A percentile compares a stretch with the other conserved stretches of the same genome.
phyloP scores from a whole-genome alignment of 2,797 vertebrate species.

The Amniataba percoides region DNA sequence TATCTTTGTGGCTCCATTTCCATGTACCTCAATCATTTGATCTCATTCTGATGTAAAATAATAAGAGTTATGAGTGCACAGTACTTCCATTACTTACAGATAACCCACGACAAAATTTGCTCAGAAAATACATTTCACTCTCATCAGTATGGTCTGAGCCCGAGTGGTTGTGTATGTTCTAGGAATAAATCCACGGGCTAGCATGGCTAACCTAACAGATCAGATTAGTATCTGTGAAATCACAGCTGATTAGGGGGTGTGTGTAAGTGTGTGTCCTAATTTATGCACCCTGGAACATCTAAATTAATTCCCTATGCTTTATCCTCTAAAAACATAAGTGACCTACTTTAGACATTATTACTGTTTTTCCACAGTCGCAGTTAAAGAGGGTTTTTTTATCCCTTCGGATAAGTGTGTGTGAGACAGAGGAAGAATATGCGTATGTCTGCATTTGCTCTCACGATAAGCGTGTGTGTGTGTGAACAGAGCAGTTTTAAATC shows the following conservation, averaged over 20 bases:
- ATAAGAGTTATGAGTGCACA: slow-evolving; percentile 20
- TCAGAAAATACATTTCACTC: not conserved
- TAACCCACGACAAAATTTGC: slow-evolving; percentile 13
- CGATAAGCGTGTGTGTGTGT: slow-evolving; percentile 20
- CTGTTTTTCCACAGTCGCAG: slow-evolving; percentile 55
- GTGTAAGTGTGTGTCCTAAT: slow-evolving; percentile 63
- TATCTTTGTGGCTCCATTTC: slow-evolving; percentile 31
- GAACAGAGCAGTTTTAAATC: slow-evolving; percentile 58
- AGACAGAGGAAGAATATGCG: not conserved
- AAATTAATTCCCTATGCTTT: slow-evolving; percentile 77
- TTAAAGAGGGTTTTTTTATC: slow-evolving; percentile 44
- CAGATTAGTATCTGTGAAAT: slow-evolving; percentile 75
- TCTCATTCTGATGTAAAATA: slow-evolving; percentile 24
- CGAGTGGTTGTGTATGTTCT: slow-evolving; percentile 48
- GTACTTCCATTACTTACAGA: slow-evolving; percentile 15
- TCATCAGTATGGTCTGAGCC: slow-evolving; percentile 6
- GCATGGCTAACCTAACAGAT: slow-evolving; percentile 60
- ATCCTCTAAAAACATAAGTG: slow-evolving; percentile 78
- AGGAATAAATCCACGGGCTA: slow-evolving; percentile 51
- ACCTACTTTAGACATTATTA: slow-evolving; percentile 78
- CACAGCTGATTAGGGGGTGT: slow-evolving; percentile 63
- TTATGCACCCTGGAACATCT: slow-evolving; percentile 68
- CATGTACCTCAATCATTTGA: slow-evolving; percentile 13
- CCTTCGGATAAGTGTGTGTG: slow-evolving; percentile 41
- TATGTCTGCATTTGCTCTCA: slow-evolving; percentile 23